Evolutionary conservation across 2,797 vertebrate genomes (phyloP).

Genomic region (Xenops minutus): DNA sequence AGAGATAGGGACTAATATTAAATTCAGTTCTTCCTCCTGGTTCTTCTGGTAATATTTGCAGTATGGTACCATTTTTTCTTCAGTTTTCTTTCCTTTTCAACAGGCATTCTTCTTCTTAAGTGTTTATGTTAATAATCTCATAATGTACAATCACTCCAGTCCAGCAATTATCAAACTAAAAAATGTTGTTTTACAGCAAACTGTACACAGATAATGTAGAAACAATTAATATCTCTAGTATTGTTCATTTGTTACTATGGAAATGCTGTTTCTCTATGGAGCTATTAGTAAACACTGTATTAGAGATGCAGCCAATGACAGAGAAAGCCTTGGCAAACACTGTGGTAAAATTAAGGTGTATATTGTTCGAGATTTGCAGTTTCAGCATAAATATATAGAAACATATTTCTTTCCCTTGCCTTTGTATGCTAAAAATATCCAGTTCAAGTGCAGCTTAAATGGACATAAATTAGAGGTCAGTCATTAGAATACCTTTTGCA

Average conservation of each 20-base stretch:
- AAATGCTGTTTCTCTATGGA: conserved; percentile 61
- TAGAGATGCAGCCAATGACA: conserved; percentile 59
- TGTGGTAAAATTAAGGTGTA: conserved; percentile 29
- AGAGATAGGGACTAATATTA: neutral
- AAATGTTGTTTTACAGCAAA: conserved; percentile 70
- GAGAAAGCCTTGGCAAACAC: conserved; percentile 49
- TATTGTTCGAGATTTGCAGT: conserved; percentile 16
- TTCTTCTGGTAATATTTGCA: conserved; percentile 34
- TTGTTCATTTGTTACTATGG: conserved; percentile 79
- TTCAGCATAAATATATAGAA: neutral
- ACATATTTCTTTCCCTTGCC: neutral
- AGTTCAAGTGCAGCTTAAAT: neutral
- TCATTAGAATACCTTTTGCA: neutral
- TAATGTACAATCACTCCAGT: conserved; percentile 69
- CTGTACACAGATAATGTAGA: conserved; percentile 66
- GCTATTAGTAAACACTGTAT: conserved; percentile 70
- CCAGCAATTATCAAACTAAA: conserved; percentile 73
- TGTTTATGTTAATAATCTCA: conserved; percentile 73
- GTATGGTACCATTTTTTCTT: neutral
- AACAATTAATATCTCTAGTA: conserved; percentile 71
- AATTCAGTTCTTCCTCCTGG: neutral
- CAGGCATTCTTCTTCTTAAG: conserved; percentile 65
- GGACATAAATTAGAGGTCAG: neutral
- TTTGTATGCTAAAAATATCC: neutral
- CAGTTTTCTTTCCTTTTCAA: conserved; percentile 24